phyloP scores from a whole-genome alignment of 1,140 invertebrate species.

The Phenacoccus solenopsis region DNA sequence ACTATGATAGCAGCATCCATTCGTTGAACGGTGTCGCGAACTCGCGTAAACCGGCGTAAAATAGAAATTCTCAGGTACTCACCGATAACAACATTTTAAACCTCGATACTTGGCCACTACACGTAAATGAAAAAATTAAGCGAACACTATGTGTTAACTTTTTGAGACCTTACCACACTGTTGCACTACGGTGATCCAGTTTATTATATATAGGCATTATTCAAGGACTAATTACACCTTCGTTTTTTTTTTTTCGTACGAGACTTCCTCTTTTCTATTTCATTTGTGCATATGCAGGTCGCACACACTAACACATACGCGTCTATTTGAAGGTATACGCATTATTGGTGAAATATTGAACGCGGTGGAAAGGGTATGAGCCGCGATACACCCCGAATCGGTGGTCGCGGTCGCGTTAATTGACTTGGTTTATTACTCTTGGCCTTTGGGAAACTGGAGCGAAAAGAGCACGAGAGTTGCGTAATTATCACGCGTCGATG shows the following conservation, averaged over 20 bases:
- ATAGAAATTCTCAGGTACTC: not conserved
- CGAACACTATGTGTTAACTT: constrained; percentile 3
- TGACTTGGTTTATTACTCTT: constrained; percentile 11
- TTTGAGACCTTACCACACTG: constrained; percentile 5
- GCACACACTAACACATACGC: not conserved
- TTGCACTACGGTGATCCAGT: not conserved
- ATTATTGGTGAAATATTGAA: not conserved
- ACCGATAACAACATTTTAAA: constrained; percentile 6
- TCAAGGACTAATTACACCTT: constrained; percentile 16
- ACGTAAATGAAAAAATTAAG: not conserved
- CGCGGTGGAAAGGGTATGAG: not conserved
- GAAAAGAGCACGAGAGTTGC: not conserved
- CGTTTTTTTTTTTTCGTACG: not conserved
- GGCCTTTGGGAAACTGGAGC: constrained; percentile 11
- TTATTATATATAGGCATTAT: constrained; percentile 16
- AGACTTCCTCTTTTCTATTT: constrained; percentile 11
- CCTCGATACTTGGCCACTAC: not conserved
- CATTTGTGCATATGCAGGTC: not conserved
- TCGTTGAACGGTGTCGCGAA: no score
- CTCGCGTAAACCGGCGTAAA: not conserved
- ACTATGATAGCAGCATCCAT: no score
- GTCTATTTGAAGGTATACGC: not conserved
- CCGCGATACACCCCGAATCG: not conserved
- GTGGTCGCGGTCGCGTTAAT: not conserved
- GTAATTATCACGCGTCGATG: not conserved